Evolutionary conservation across 2,888 invertebrate species (phyloP).

Genomic region (Agonopterix subpropinquella): DNA sequence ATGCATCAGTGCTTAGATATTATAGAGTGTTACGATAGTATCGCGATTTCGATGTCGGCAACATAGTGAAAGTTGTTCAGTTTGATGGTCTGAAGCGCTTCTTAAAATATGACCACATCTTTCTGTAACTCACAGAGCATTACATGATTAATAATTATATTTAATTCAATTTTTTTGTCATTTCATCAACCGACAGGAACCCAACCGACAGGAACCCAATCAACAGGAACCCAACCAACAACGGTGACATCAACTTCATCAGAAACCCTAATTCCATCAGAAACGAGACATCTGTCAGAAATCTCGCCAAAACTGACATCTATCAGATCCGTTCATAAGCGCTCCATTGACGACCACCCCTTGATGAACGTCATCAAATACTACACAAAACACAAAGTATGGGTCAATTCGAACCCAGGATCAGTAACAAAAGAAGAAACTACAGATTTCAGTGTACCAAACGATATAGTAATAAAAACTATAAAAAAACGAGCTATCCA

Average conservation of each 20-base stretch:
- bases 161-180: too few relatives aligned
- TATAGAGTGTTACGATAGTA: too few relatives aligned
- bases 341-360: slow-evolving; percentile 31
- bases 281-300: slow-evolving; percentile 10
- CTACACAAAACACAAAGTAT: slow-evolving; percentile 50
- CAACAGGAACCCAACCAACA: too few relatives aligned
- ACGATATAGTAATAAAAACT: slow-evolving; percentile 18
- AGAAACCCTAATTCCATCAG: neutral
- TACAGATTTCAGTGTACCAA: slow-evolving; percentile 27
- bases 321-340: slow-evolving; percentile 28
- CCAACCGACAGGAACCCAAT: too few relatives aligned
- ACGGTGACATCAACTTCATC: neutral
- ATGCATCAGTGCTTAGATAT: too few relatives aligned
- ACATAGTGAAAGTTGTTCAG: too few relatives aligned
- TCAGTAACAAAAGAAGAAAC: slow-evolving; percentile 5
- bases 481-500: slow-evolving; percentile 7
- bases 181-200: too few relatives aligned
- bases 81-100: too few relatives aligned
- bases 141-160: too few relatives aligned
- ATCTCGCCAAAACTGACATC: slow-evolving; percentile 16
- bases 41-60: too few relatives aligned
- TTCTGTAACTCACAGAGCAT: too few relatives aligned
- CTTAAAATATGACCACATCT: too few relatives aligned
- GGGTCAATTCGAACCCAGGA: slow-evolving; percentile 36
- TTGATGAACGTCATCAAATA: slow-evolving; percentile 30